Conservation (phyloP, 2,113 vertebrate genomes). For the Crotalus tigris region DNA sequence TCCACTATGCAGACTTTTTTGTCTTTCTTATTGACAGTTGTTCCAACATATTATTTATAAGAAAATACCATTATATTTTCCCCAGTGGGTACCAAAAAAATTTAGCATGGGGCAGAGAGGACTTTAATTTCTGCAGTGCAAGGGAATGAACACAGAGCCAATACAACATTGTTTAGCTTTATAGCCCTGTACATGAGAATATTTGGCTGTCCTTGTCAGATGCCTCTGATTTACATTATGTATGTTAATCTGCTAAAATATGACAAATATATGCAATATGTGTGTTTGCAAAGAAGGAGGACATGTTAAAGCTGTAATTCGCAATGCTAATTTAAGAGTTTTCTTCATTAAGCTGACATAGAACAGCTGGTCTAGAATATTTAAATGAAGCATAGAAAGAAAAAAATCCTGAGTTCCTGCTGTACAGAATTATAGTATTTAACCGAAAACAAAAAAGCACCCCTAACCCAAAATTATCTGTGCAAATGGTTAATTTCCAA, state of each 20-base stretch:
- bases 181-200: slow-evolving; percentile 8
- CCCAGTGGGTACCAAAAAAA: not conserved
- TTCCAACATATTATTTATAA: not conserved
- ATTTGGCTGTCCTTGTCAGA: slow-evolving; percentile 4
- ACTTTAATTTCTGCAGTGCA: slow-evolving; percentile 20
- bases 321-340: not conserved
- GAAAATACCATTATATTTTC: not conserved
- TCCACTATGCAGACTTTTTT: not conserved
- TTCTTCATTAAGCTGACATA: not conserved
- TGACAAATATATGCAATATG: not conserved
- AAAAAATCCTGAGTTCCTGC: not conserved
- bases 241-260: slow-evolving; percentile 7
- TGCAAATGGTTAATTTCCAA: not conserved
- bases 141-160: not conserved
- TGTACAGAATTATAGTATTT: slow-evolving; percentile 14
- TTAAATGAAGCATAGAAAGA: not conserved
- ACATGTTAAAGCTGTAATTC: not conserved
- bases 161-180: slow-evolving; percentile 11
- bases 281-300: not conserved
- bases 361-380: not conserved
- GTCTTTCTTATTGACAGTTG: not conserved
- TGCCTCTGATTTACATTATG: slow-evolving; percentile 1
- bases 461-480: slow-evolving; percentile 5
- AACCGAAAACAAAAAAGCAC: not conserved
- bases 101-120: slow-evolving; percentile 6